Conservation (phyloP, 2,113 vertebrate genomes). For the Origma solitaria region DNA sequence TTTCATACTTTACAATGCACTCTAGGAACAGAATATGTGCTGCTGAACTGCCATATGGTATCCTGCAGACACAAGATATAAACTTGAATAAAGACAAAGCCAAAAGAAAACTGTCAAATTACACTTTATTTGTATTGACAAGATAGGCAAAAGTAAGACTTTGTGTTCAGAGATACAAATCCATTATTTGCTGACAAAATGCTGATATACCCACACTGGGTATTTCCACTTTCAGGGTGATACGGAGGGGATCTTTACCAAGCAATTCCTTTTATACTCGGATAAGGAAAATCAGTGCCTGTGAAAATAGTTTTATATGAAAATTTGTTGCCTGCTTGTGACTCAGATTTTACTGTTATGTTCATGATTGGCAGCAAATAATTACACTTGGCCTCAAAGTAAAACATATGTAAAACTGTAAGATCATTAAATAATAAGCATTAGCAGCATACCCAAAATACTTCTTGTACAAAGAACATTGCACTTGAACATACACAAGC, state of each 20-base stretch:
- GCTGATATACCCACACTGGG: not conserved
- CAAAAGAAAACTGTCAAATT: conserved; percentile 58
- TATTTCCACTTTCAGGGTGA: not conserved
- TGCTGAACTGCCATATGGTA: not conserved
- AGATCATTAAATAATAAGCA: conserved; percentile 63
- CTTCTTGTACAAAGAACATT: conserved; percentile 63
- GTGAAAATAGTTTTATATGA: not conserved
- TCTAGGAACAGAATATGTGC: not conserved
- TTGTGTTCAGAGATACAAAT: conserved; percentile 49
- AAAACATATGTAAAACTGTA: conserved; percentile 8
- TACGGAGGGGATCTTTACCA: not conserved
- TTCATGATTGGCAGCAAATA: conserved; percentile 61
- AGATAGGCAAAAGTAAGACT: conserved; percentile 59
- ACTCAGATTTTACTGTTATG: not conserved
- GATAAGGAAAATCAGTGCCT: not conserved
- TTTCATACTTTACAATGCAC: not conserved
- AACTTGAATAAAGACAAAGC: not conserved
- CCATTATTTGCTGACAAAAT: conserved; percentile 55
- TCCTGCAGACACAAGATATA: not conserved
- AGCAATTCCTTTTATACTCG: not conserved
- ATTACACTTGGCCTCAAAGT: conserved; percentile 48
- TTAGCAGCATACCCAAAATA: conserved; percentile 72
- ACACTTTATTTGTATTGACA: conserved; percentile 74
- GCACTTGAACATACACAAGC: conserved; percentile 62
- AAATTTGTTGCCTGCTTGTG: not conserved